These are phyloP conservation scores for Adelognathus sp. DNA, from an alignment of 2,888 invertebrate genomes.

Conservation along the genomic window DNA sequence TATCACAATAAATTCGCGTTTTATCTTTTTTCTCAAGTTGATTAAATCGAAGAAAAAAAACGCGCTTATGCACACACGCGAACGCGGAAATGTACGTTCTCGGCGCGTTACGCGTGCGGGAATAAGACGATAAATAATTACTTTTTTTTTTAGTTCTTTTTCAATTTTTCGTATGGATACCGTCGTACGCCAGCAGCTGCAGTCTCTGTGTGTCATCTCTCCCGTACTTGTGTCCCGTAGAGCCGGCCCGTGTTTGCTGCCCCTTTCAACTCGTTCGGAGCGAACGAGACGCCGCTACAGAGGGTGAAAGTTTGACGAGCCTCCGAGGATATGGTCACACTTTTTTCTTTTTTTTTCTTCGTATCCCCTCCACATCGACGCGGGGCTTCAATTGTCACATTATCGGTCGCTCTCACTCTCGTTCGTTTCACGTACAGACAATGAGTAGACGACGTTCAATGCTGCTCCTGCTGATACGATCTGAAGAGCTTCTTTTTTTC, in stretches of 20 bases:
- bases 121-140: conserved; percentile 5
- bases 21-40: conserved; percentile 20
- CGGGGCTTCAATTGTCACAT: conserved; percentile 11
- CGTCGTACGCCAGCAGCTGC: conserved; percentile 41
- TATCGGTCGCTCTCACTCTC: conserved; percentile 1
- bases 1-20: conserved; percentile 72
- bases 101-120: conserved; percentile 32
- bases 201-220: conserved; percentile 12
- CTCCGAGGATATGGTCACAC: conserved; percentile 14
- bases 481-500: conserved; percentile 96
- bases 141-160: conserved; percentile 11
- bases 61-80: conserved; percentile 1
- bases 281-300: neutral
- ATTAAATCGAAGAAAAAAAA: conserved; percentile 29
- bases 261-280: neutral
- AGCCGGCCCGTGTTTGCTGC: neutral
- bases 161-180: conserved; percentile 41
- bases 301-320: neutral
- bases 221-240: neutral
- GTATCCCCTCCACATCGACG: neutral
- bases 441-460: conserved; percentile 63
- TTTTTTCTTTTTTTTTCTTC: neutral
- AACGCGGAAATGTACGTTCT: conserved; percentile 44
- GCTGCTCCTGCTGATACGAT: conserved; percentile 85
- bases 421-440: conserved; percentile 4